Conservation (phyloP, 1,140 invertebrate species). For the Pantala flavescens region DNA sequence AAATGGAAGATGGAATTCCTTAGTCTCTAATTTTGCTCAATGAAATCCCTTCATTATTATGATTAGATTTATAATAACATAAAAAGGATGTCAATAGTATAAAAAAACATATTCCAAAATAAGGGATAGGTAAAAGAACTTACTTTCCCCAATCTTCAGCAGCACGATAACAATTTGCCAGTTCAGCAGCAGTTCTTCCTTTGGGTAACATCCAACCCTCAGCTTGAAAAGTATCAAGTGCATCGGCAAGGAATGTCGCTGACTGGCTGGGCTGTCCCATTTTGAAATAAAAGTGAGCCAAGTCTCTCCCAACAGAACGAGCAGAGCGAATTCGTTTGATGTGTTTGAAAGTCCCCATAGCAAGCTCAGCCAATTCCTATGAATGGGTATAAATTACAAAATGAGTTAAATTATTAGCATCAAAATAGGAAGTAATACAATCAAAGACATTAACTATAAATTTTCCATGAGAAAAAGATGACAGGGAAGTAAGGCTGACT, state of each 20-base stretch:
- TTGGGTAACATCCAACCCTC: constrained; percentile 78
- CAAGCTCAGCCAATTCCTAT: constrained; percentile 81
- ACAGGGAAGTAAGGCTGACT: no score
- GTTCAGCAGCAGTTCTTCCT: constrained; percentile 66
- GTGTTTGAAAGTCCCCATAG: constrained; percentile 95
- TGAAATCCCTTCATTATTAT: no score
- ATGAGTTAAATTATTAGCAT: no score
- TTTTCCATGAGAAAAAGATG: no score
- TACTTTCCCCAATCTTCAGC: constrained; percentile 58
- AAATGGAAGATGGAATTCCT: no score
- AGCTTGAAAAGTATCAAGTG: constrained; percentile 70
- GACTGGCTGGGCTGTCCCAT: constrained; percentile 79
- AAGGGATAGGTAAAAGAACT: constrained; percentile 15
- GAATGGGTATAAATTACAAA: constrained; percentile 22
- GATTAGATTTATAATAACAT: no score
- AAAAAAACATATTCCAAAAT: not conserved
- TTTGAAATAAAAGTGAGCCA: constrained; percentile 83
- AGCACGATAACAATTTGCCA: constrained; percentile 75
- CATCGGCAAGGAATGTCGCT: constrained; percentile 75
- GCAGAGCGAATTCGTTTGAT: constrained; percentile 77
- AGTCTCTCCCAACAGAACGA: constrained; percentile 72
- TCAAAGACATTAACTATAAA: no score
- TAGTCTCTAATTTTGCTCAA: no score
- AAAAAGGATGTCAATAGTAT: not conserved
- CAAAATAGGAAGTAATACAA: no score